Percentiles rank a stretch among this genome's conserved stretches.
phyloP scores from a whole-genome alignment of 2,113 vertebrate genomes.

The Anoura caudifer region DNA sequence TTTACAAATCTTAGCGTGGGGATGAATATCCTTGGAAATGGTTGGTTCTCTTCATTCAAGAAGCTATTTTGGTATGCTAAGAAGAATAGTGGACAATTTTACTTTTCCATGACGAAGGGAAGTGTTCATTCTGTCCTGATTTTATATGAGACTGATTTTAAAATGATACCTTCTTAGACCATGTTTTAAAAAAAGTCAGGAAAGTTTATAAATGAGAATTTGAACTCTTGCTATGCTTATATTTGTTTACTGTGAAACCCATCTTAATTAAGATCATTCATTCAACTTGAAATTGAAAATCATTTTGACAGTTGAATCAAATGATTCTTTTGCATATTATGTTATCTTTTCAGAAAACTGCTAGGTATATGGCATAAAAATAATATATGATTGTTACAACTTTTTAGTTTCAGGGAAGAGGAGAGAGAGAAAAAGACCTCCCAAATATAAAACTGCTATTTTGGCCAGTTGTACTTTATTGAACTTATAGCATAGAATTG shows the following conservation, averaged over 20 bases:
- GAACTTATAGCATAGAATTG: neutral
- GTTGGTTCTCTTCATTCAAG: neutral
- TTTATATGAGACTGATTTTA: neutral
- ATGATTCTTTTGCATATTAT: constrained; percentile 1
- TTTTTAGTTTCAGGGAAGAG: neutral
- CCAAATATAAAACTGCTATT: neutral
- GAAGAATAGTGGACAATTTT: neutral
- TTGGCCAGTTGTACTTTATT: constrained; percentile 18
- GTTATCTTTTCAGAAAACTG: neutral
- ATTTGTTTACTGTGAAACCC: neutral
- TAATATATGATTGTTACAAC: neutral
- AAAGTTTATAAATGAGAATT: neutral
- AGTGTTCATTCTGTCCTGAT: neutral
- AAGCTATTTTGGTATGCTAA: neutral
- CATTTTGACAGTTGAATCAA: constrained; percentile 21
- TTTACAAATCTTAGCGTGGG: neutral
- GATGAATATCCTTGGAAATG: neutral
- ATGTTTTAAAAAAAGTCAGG: neutral
- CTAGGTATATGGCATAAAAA: neutral
- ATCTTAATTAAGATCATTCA: neutral
- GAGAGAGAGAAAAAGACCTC: neutral
- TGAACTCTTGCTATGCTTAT: neutral
- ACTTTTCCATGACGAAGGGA: neutral
- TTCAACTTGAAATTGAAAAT: constrained; percentile 25
- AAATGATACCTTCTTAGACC: neutral